These are phyloP conservation scores for Chunga burmeisteri DNA, from an alignment of 2,113 vertebrate species.

Conservation along the genomic window DNA sequence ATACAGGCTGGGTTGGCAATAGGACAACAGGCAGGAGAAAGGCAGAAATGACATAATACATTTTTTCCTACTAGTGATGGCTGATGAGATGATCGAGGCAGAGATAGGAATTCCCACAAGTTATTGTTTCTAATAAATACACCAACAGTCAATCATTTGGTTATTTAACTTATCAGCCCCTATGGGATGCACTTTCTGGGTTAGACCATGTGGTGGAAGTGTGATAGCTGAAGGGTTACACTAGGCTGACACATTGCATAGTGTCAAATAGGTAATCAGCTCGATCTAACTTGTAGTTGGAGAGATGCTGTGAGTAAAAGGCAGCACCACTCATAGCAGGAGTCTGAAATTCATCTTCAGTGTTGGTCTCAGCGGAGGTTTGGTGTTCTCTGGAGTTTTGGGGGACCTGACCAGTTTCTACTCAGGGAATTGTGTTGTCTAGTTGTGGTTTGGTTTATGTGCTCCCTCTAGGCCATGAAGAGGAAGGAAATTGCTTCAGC, in stretches of 20 bases:
- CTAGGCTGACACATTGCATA: background rate
- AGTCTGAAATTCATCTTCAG: background rate
- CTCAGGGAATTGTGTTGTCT: background rate
- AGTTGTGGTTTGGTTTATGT: background rate
- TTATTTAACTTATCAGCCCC: background rate
- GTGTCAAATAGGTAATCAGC: background rate
- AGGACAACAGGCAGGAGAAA: background rate
- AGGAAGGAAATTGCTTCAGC: background rate
- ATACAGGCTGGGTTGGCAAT: background rate
- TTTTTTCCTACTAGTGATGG: background rate
- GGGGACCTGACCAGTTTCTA: background rate
- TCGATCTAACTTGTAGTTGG: background rate
- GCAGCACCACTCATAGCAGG: background rate
- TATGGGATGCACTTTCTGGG: background rate
- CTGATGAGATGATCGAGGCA: background rate
- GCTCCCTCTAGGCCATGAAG: background rate
- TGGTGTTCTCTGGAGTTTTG: background rate
- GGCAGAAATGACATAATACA: background rate
- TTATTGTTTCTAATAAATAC: background rate
- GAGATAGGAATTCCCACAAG: background rate
- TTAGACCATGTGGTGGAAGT: background rate
- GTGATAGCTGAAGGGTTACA: background rate
- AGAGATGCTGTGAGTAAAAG: background rate
- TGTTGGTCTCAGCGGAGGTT: accelerated
- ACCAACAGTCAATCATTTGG: background rate